phyloP scores from a whole-genome alignment of 2,113 vertebrate species.

The Pollimyrus isidori region DNA sequence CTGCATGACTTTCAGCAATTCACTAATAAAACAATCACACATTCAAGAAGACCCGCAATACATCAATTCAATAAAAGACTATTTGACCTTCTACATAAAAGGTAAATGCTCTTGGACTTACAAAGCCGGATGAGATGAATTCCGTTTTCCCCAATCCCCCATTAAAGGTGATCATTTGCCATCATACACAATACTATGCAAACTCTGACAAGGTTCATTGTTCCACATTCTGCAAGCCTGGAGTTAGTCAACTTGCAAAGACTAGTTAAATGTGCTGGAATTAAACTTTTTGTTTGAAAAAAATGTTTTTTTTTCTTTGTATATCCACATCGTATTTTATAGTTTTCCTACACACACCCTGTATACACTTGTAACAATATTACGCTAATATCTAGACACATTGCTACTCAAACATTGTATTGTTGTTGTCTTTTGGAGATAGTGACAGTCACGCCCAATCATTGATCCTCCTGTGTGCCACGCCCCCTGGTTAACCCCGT shows the following conservation, averaged over 20 bases:
- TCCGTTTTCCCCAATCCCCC: background rate
- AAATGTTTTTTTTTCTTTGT: background rate
- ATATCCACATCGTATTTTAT: background rate
- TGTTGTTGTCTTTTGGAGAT: background rate
- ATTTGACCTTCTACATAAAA: background rate
- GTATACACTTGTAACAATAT: background rate
- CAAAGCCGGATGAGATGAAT: background rate
- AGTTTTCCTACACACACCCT: background rate
- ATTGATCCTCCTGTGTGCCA: no score
- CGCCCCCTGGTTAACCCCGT: no score
- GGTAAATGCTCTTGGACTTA: background rate
- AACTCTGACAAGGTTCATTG: background rate
- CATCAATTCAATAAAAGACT: background rate
- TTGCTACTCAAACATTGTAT: background rate
- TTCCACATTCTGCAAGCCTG: background rate
- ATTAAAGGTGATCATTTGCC: background rate
- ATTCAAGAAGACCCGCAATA: background rate
- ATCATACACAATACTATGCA: background rate
- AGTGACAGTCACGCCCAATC: no score
- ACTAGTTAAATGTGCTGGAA: background rate
- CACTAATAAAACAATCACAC: background rate
- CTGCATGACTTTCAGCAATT: background rate
- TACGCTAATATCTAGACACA: background rate
- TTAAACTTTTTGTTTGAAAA: background rate
- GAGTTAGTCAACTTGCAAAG: background rate